Evolutionary conservation across 2,113 vertebrate genomes (phyloP), one percentile per base, ranked within the genome.

Genomic region (Ariopsis seemanni): DNA sequence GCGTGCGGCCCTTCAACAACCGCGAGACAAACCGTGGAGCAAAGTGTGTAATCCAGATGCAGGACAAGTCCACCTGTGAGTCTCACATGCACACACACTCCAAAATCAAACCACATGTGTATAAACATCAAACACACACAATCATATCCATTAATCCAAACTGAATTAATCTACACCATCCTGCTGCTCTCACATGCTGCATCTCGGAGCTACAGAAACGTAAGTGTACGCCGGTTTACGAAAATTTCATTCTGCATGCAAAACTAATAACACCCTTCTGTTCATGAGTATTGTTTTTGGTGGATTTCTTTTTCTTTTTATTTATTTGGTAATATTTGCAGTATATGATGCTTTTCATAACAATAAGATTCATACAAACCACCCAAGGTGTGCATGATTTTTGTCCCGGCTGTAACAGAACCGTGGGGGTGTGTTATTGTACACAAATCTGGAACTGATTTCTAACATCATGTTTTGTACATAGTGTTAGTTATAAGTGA

Each of bases 31-130:
- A 93, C 89, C 96, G 94, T 62, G 96, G 95, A 65, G 96, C 97
- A 84, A 97, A 96, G 87, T 98, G 97, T 93, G 96, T 98, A 85
- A 97, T 98, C 92, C 96, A 97, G 95, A 97, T 98, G 97, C 96
- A 97, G 91, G 97, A 96, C 62, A 96, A 94, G 90, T 96, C 95
- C 83, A 98, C 97, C 65, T 97, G 97, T 98, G 92, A 97, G 97
- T 95, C 5, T 10, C 15, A 30, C 79, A 74, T 69, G 53, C 86
- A 55, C 53, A 57, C 53, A 83, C n/a, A 79, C 77, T 30, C 34
- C 30, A 34, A 34, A 30, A 42, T 71, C 30, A 34, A 71, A 48
- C 8, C 42, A 42, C 42, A 42, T 42, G 42, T 42, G 42, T 42
- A 48, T 42, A 74, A 14, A 69, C 27, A 69, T 30, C 15, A 72